A percentile compares a stretch with the other conserved stretches of the same genome.
These are phyloP conservation scores for Aleiodes leptofemur DNA, from an alignment of 2,888 invertebrate genomes.

Conservation along the genomic window DNA sequence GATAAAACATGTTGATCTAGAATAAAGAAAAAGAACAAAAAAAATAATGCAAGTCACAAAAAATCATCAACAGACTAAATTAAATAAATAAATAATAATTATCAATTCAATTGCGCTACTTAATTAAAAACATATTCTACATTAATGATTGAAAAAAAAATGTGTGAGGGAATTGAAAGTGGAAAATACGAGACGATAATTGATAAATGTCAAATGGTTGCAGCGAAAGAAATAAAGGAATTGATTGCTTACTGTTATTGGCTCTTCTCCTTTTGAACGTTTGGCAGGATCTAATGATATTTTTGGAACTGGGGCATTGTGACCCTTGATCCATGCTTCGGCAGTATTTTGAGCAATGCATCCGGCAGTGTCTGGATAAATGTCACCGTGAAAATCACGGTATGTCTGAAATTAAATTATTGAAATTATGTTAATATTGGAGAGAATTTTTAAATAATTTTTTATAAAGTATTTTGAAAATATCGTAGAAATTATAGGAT, in stretches of 20 bases:
- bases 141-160: background rate
- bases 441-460: too few species aligned
- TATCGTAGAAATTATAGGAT: too few species aligned
- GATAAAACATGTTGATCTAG: slow-evolving; percentile 41
- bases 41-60: slow-evolving; percentile 32
- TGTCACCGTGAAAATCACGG: slow-evolving; percentile 94
- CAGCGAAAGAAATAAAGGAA: slow-evolving; percentile 23
- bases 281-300: slow-evolving; percentile 90
- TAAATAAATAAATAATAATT: slow-evolving; percentile 19
- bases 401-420: slow-evolving; percentile 81
- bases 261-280: slow-evolving; percentile 79
- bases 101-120: slow-evolving; percentile 16
- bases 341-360: slow-evolving; percentile 87
- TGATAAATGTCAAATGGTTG: slow-evolving; percentile 31
- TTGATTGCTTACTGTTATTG: slow-evolving; percentile 78
- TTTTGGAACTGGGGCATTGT: slow-evolving; percentile 85
- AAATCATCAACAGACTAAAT: slow-evolving; percentile 32
- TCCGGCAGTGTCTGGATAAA: slow-evolving; percentile 94
- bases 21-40: slow-evolving; percentile 34
- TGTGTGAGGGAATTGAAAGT: slow-evolving; percentile 22
- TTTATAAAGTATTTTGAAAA: background rate
- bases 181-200: slow-evolving; percentile 5
- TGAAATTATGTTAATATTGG: background rate
- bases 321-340: slow-evolving; percentile 88
- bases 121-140: slow-evolving; percentile 3